Evolutionary conservation across 2,797 vertebrate species (phyloP).

Genomic region (Psittacula echo): DNA sequence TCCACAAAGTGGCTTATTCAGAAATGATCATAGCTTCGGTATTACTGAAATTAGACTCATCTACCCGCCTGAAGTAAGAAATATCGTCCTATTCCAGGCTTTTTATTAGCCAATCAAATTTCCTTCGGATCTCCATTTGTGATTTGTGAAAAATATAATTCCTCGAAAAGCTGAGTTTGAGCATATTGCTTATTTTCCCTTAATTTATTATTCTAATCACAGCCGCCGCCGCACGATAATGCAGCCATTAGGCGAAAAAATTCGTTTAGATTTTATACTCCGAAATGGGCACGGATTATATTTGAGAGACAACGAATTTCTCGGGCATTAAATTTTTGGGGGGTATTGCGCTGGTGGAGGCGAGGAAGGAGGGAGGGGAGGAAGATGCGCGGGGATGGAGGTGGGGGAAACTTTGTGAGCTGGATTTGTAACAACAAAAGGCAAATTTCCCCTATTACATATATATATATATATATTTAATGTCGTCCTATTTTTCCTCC

Average conservation of each 20-base stretch:
- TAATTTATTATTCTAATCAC: conserved; percentile 83
- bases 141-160: conserved; percentile 80
- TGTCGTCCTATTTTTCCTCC: background rate
- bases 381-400: background rate
- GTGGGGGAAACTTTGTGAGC: background rate
- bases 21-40: conserved; percentile 70
- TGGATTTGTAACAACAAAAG: background rate
- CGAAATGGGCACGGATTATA: conserved; percentile 25
- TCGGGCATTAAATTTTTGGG: background rate
- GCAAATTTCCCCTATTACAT: background rate
- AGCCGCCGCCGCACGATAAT: conserved; percentile 62
- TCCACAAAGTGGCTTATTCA: conserved; percentile 71
- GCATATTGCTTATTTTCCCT: conserved; percentile 76
- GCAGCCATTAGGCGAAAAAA: conserved; percentile 73
- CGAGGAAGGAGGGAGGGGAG: background rate
- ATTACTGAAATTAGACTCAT: conserved; percentile 78
- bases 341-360: background rate
- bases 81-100: conserved; percentile 76
- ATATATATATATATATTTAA: background rate
- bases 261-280: conserved; percentile 62
- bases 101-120: conserved; percentile 85
- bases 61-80: conserved; percentile 76
- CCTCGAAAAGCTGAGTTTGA: conserved; percentile 78
- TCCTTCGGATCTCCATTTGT: conserved; percentile 76
- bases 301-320: conserved; percentile 49